phyloP scores from a whole-genome alignment of 2,797 vertebrate species.

The Chelmon rostratus region DNA sequence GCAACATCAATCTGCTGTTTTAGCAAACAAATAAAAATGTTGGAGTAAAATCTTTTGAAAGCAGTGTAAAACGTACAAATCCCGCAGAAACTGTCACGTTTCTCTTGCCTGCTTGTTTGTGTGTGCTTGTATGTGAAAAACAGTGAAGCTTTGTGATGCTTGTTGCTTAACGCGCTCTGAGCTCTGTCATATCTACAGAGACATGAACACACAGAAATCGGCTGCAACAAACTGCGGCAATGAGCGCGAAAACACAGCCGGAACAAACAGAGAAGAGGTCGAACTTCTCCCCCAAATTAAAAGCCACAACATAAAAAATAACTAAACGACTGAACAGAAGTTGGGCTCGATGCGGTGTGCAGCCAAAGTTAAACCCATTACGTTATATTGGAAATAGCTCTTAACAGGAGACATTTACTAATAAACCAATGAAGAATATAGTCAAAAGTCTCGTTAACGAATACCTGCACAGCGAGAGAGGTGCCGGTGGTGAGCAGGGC shows the following conservation, averaged over 20 bases:
- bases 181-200: not conserved
- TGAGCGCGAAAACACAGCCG: slow-evolving; percentile 8
- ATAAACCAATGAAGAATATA: slow-evolving; percentile 57
- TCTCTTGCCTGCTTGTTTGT: not conserved
- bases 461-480: slow-evolving; percentile 70
- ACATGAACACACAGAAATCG: not conserved
- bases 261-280: slow-evolving; percentile 6
- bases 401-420: slow-evolving; percentile 45
- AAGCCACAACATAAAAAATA: slow-evolving; percentile 43
- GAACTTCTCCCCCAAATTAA: slow-evolving; percentile 13
- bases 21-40: slow-evolving; percentile 22
- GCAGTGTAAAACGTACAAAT: not conserved
- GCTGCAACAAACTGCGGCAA: slow-evolving; percentile 20
- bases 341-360: not conserved
- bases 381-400: slow-evolving; percentile 24
- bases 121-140: not conserved
- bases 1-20: slow-evolving; percentile 17
- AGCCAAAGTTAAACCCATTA: slow-evolving; percentile 40
- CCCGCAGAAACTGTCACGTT: not conserved
- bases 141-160: not conserved
- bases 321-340: slow-evolving; percentile 8
- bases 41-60: not conserved
- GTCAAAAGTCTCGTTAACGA: slow-evolving; percentile 66
- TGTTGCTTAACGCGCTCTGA: not conserved
- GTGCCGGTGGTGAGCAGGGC: slow-evolving; percentile 31